phyloP scores from a whole-genome alignment of 64 coral and sea anemone genomes.

The Actinia tenebrosa region DNA sequence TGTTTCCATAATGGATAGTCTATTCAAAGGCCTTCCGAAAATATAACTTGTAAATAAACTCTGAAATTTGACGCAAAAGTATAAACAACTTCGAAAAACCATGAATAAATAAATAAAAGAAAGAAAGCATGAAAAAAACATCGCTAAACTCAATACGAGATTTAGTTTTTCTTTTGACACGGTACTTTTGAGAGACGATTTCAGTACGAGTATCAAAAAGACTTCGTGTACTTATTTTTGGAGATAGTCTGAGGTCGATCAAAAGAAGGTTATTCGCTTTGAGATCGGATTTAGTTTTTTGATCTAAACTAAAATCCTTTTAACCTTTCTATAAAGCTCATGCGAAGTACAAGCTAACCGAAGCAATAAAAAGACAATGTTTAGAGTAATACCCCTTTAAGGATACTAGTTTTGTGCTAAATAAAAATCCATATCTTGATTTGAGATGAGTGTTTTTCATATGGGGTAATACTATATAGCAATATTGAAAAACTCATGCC shows the following conservation, averaged over 20 bases:
- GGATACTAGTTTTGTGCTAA: not conserved
- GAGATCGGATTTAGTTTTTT: not conserved
- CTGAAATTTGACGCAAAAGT: not conserved
- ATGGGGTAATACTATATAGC: not conserved
- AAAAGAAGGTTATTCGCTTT: not conserved
- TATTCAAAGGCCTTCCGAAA: not conserved
- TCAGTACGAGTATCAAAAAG: not conserved
- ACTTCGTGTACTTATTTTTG: not conserved
- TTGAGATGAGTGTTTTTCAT: not conserved
- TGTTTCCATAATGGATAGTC: not conserved
- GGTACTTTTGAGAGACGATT: not conserved
- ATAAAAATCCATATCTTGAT: not conserved
- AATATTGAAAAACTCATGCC: not conserved
- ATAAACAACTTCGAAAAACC: not conserved
- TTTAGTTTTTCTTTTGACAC: not conserved
- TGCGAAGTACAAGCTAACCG: not conserved
- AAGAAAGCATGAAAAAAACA: not conserved
- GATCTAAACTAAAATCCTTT: not conserved
- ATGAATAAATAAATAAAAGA: conserved; percentile 1
- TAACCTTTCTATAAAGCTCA: not conserved
- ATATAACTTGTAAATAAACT: not conserved
- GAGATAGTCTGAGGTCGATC: not conserved
- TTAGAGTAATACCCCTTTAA: not conserved
- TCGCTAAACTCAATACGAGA: not conserved
- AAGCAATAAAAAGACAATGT: too few relatives aligned